These are phyloP conservation scores for Erebia aethiops DNA, from an alignment of 2,888 invertebrate genomes.

Conservation along the genomic window DNA sequence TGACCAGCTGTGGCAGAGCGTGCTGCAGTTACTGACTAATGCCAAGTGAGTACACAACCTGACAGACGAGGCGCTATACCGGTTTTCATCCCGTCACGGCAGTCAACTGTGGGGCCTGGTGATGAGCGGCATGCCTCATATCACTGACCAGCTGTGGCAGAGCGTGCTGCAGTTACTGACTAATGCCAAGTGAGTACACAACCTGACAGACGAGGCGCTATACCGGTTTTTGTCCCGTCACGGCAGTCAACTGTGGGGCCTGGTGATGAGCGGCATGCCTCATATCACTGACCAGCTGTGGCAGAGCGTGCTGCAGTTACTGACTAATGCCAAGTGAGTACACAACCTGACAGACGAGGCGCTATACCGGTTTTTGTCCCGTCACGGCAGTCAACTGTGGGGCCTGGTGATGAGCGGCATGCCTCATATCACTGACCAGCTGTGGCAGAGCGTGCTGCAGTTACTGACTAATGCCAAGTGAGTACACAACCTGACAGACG, in stretches of 20 bases:
- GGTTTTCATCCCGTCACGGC: background rate
- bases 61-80: background rate
- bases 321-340: conserved; percentile 93
- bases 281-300: conserved; percentile 99
- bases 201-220: background rate
- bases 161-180: background rate
- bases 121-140: background rate
- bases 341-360: conserved; percentile 67
- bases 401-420: conserved; percentile 87
- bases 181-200: conserved; percentile 55
- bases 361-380: background rate
- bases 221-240: background rate
- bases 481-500: conserved; percentile 91
- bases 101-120: background rate
- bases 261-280: conserved; percentile 96
- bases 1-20: background rate
- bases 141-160: background rate
- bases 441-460: conserved; percentile 98
- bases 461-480: conserved; percentile 96
- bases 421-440: conserved; percentile 98
- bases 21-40: background rate
- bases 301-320: conserved; percentile 95
- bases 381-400: conserved; percentile 41
- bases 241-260: conserved; percentile 57
- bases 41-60: background rate